Base-by-base conservation (phyloP, 1,140 invertebrate species). In the Choristoneura fumiferana region DNA sequence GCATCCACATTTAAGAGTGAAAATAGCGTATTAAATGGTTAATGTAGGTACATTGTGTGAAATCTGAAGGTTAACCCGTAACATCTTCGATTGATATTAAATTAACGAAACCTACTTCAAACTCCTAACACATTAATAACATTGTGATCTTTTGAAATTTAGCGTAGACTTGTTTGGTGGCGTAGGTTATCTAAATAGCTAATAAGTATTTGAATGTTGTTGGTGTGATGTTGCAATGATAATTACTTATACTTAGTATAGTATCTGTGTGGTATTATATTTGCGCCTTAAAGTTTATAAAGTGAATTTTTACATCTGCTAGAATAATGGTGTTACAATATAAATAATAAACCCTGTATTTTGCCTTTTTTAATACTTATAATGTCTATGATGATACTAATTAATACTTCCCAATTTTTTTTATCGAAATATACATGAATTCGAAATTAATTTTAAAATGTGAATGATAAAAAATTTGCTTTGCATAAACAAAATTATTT, bases 21-120 rank as follows among this genome's bases (percentile, higher is more conserved):
- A 87, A 85, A 89, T 89, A 86, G 84, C 88, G 81, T 89, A 75
- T 81, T 88, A 78, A 89, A 87, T 82, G 84, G 84, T 84, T 89
- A 78, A 89, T 65, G 81, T 89, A 89, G 81, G 86, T 89, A 89
- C 78, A 39, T 73, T 74, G 72, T 79, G 73, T 73, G 57, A 63
- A 62, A 73, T 64, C 64, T 65, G 61, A 68, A 76, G 71, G 58
- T 69, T 73, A 77, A 76, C 70, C 70, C 35, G 10, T 74, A 74
- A 76, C 58, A 71, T 56, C 67, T 71, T 74, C 76, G 72, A 78
- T 78, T 80, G 81, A 68, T 67, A 61, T 39, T 43, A 49, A 38
- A 52, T 29, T 29, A 52, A 61, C 34, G 8, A 38, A 58, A 58
- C 37, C 56, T 65, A 29, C 60, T 67, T 70, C 62, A 70, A 71